Percentiles rank a stretch among this genome's conserved stretches.
These are phyloP conservation scores for Neodiprion lecontei DNA, from an alignment of 1,140 invertebrate genomes.

Conservation along the genomic window DNA sequence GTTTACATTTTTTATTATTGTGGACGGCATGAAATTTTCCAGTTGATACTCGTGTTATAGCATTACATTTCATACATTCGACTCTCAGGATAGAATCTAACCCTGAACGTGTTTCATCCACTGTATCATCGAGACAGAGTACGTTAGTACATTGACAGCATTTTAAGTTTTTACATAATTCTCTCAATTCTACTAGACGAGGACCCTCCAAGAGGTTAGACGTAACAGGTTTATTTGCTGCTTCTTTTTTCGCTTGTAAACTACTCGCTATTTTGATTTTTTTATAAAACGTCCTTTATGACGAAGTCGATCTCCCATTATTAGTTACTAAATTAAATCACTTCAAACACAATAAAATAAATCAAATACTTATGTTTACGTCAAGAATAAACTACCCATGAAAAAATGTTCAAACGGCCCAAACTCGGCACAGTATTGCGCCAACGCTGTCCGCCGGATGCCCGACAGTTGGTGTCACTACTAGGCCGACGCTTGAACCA, in stretches of 20 bases:
- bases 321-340: conserved; percentile 11
- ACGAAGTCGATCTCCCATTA: conserved; percentile 16
- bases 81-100: conserved; percentile 14
- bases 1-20: conserved; percentile 6
- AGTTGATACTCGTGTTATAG: conserved; percentile 18
- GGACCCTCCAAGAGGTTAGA: neutral
- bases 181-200: conserved; percentile 19
- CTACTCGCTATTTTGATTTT: conserved; percentile 10
- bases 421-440: too few relatives aligned
- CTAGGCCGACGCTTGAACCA: too few relatives aligned
- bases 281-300: conserved; percentile 17
- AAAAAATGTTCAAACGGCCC: too few relatives aligned
- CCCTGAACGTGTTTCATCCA: conserved; percentile 13
- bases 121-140: conserved; percentile 13
- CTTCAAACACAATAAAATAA: too few relatives aligned
- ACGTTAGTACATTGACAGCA: conserved; percentile 11
- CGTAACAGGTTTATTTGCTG: neutral
- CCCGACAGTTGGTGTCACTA: too few relatives aligned
- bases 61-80: conserved; percentile 7
- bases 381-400: too few relatives aligned
- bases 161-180: conserved; percentile 22
- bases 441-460: too few relatives aligned
- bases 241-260: conserved; percentile 13
- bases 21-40: conserved; percentile 15
- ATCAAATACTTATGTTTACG: too few relatives aligned